Percentiles rank a stretch among this genome's conserved stretches.
Conservation (phyloP, 1,140 invertebrate species). For the Neoseiulus cucumeris region DNA sequence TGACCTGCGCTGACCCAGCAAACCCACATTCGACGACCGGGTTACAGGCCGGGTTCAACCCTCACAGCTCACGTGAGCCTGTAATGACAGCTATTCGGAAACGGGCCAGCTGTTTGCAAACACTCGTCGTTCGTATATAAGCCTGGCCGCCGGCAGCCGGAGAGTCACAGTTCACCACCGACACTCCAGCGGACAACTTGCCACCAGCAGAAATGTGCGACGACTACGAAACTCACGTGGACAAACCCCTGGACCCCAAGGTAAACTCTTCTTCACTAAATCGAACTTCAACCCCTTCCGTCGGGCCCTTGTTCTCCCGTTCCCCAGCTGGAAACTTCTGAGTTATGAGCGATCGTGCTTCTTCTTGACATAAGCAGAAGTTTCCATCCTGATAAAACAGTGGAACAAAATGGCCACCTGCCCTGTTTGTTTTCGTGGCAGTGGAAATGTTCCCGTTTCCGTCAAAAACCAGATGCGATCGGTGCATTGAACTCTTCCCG, state of each 20-base stretch:
- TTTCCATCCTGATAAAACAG: background rate
- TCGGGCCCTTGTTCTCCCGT: background rate
- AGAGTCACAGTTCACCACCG: too few species aligned
- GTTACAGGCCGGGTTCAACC: too few species aligned
- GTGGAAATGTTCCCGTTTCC: background rate
- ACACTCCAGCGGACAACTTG: too few species aligned
- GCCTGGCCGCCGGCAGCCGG: too few species aligned
- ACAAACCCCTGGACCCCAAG: background rate
- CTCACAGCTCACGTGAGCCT: too few species aligned
- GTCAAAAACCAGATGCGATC: too few species aligned
- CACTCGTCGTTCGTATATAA: too few species aligned
- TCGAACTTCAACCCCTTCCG: background rate
- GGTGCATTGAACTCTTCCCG: too few species aligned
- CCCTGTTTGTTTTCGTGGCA: background rate
- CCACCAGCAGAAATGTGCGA: background rate
- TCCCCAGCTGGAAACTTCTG: background rate
- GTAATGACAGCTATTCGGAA: too few species aligned
- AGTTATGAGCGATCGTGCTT: background rate
- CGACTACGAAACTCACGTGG: conserved; percentile 6
- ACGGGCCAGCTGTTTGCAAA: too few species aligned
- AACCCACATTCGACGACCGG: too few species aligned
- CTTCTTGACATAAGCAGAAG: background rate
- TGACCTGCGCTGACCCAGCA: too few species aligned
- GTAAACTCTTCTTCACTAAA: background rate
- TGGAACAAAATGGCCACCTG: background rate